Evolutionary conservation across 2,888 invertebrate genomes (phyloP), one percentile per base, ranked within the genome.

Genomic region (Maniola hyperantus): DNA sequence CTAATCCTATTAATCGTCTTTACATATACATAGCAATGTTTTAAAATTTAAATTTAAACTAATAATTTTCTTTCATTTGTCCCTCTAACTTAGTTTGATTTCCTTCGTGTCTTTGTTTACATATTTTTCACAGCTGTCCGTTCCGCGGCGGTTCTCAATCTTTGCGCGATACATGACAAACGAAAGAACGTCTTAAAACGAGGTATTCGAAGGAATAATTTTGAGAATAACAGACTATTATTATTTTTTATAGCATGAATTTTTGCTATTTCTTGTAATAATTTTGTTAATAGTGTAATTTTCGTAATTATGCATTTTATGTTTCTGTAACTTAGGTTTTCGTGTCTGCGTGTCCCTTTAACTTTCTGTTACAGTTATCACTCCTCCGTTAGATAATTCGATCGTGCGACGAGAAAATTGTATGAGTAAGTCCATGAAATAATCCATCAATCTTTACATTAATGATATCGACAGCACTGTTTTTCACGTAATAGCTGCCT

Each of bases 51-150:
- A 8, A 2, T 44, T 44, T 13, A 7, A 46, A 46, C 7, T 48
- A 15, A 8, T 15, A 7, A 18, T n/a, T 53, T 53, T n/a, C n/a
- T 54, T 13, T 15, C 34, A 34, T 11, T 55, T 39, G 15, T 39
- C 1, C 15, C 15, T 36, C 11, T 55, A 42, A 57, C 57, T 20
- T 39, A 13, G 20, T 39, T 20, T 10, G 42, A 18, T 20, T 20
- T 39, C 13, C 13, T 42, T 42, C 57, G 57, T 57, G 57, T 42
- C 18, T 57, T 39, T 42, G 36, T 55, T 39, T 55, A 0, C 2
- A 57, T 57, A 6, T 57, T 20, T 57, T 57, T 57, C 57, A 55
- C 55, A 57, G 57, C 18, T 42, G 13, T 33, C 51, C 7, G 15
- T 34, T 20, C 20, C 20, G 36, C 42, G 13, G 20, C 13, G 20